phyloP scores from a whole-genome alignment of 2,113 vertebrate genomes.

The Verasper variegatus region DNA sequence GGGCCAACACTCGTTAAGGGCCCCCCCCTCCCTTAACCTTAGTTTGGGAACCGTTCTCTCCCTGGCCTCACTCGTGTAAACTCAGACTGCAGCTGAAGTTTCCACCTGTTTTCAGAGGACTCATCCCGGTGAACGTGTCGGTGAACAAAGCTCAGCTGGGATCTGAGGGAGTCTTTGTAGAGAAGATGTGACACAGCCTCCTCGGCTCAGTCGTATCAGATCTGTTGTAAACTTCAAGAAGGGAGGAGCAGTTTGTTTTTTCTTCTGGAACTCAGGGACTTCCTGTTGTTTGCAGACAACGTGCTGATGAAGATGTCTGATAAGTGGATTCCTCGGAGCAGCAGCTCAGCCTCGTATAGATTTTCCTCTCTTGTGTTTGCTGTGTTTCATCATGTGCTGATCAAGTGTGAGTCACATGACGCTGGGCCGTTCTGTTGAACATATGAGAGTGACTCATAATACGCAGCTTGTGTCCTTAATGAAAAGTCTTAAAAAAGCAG shows the following conservation, averaged over 20 bases:
- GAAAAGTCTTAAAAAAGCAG: background rate
- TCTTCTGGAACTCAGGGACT: conserved; percentile 42
- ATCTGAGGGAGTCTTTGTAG: background rate
- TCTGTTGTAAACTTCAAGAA: conserved; percentile 8
- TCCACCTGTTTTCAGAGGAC: no score
- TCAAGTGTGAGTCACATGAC: background rate
- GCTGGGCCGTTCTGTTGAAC: background rate
- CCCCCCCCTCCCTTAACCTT: background rate
- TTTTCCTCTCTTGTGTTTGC: background rate
- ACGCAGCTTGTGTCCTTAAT: background rate
- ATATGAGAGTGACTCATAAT: background rate
- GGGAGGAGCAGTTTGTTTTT: conserved; percentile 18
- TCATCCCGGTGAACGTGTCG: no score
- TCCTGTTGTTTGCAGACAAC: conserved; percentile 71
- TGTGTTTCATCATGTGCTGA: conserved; percentile 17
- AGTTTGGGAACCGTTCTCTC: background rate
- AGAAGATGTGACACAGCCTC: background rate
- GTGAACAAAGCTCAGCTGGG: no score
- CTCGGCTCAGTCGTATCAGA: conserved; percentile 24
- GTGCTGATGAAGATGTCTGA: conserved; percentile 62
- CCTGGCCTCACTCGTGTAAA: no score
- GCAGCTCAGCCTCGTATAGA: background rate
- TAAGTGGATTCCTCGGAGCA: conserved; percentile 47
- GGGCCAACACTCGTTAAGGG: background rate
- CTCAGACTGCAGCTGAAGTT: no score